Conservation (phyloP, 2,113 vertebrate species). For the Murina feae region DNA sequence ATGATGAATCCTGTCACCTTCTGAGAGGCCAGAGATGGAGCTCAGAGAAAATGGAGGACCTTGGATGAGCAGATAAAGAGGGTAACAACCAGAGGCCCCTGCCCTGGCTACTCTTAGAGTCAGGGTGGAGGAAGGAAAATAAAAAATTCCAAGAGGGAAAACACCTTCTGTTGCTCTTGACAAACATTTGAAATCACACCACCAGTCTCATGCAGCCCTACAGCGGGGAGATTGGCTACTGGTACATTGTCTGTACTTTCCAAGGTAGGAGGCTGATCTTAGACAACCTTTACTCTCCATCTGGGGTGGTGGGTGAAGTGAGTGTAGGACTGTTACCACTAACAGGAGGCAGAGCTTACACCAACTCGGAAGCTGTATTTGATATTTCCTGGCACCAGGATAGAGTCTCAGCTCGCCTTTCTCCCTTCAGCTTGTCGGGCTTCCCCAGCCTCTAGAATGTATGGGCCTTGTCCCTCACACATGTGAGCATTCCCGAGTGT, state of each 20-base stretch:
- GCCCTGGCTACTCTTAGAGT: background rate
- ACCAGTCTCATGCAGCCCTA: background rate
- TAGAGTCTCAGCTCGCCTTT: background rate
- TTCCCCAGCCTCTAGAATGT: background rate
- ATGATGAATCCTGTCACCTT: background rate
- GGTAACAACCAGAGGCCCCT: background rate
- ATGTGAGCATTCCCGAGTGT: background rate
- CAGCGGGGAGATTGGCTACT: background rate
- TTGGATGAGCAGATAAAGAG: background rate
- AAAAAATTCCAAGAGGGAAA: conserved; percentile 1
- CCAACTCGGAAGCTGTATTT: background rate
- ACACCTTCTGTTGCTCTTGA: conserved; percentile 25
- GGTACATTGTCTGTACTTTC: background rate
- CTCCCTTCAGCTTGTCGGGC: background rate
- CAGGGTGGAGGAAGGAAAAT: background rate
- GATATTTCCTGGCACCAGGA: background rate
- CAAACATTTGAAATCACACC: background rate
- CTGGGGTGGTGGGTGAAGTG: background rate
- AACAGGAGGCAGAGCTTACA: background rate
- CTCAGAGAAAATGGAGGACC: background rate
- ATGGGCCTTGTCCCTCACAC: background rate
- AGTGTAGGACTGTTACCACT: background rate
- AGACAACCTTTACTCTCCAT: fast-evolving
- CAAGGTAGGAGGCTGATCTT: background rate
- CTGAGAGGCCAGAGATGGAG: background rate